These are phyloP conservation scores for Oenanthe melanoleuca DNA, from an alignment of 2,113 vertebrate genomes.

Conservation along the genomic window DNA sequence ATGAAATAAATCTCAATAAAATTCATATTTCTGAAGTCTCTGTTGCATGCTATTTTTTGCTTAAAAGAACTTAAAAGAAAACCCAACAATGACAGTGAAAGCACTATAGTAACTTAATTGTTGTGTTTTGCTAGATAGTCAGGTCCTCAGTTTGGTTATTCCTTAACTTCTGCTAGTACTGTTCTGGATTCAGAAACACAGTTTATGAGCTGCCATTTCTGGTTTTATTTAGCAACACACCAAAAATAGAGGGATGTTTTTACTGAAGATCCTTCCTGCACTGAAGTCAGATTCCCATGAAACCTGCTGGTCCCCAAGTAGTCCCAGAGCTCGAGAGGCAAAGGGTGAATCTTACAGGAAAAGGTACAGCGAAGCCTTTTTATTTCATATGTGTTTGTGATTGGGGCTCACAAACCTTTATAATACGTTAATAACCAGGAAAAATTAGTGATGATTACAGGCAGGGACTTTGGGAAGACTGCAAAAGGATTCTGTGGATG, in stretches of 20 bases:
- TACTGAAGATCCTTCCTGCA: background rate
- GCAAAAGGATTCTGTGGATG: background rate
- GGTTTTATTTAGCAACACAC: background rate
- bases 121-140: background rate
- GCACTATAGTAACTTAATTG: background rate
- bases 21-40: background rate
- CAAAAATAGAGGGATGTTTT: background rate
- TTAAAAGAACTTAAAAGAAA: background rate
- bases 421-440: background rate
- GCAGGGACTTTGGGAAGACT: background rate
- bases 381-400: background rate
- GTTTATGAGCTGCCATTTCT: background rate
- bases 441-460: background rate
- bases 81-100: background rate
- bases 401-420: background rate
- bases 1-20: conserved; percentile 37
- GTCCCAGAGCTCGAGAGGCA: background rate
- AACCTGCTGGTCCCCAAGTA: background rate
- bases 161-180: background rate
- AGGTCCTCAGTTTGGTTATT: background rate
- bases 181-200: background rate
- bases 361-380: background rate
- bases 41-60: background rate
- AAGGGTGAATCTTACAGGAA: background rate
- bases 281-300: background rate